These are phyloP conservation scores for Eriocheir sinensis DNA, from an alignment of 1,140 invertebrate genomes.

Conservation along the genomic window DNA sequence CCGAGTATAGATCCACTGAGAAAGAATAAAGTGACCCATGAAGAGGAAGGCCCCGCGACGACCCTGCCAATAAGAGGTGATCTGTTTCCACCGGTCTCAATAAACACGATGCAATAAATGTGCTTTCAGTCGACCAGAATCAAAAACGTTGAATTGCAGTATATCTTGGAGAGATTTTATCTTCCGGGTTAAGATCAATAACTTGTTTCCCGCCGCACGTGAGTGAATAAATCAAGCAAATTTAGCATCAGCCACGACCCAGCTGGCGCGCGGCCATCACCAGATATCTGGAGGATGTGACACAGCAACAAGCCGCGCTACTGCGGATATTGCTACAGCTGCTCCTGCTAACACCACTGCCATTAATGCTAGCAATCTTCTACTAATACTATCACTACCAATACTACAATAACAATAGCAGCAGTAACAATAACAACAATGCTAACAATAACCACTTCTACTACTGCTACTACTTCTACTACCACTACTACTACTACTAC, in stretches of 20 bases:
- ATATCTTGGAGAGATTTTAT: not conserved
- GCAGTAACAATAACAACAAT: not conserved
- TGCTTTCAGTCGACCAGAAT: not conserved
- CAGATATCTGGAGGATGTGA: not conserved
- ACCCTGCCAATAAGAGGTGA: no score
- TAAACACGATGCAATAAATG: not conserved
- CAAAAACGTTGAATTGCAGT: not conserved
- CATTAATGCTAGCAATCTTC: no score
- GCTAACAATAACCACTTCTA: not conserved
- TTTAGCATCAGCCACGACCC: not conserved
- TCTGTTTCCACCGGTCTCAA: no score
- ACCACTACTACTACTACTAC: not conserved
- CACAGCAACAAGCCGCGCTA: not conserved
- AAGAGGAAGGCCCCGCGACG: no score
- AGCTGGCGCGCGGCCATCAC: not conserved
- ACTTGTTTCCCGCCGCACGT: not conserved
- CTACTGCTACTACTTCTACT: not conserved
- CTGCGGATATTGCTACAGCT: not conserved
- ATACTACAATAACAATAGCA: not conserved
- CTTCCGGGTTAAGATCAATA: not conserved
- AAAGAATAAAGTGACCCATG: no score
- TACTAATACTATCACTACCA: no score
- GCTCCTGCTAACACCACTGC: no score
- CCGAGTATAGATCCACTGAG: no score
- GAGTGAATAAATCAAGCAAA: not conserved